A percentile compares a stretch with the other conserved stretches of the same genome.
Conservation (phyloP, 2,888 invertebrate species). For the Cinara cedri region DNA sequence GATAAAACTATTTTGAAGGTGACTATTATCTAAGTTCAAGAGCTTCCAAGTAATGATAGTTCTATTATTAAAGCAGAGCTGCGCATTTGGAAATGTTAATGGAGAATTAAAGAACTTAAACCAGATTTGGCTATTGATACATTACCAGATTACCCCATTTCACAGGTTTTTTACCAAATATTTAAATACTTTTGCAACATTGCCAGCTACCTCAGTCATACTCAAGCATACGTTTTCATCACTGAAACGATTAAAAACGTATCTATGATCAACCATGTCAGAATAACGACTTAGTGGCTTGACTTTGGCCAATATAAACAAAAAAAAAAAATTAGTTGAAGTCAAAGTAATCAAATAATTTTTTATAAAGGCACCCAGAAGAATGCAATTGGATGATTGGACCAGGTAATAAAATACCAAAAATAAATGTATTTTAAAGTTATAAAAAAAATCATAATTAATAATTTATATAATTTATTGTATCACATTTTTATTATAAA, state of each 20-base stretch:
- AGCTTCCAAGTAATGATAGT: neutral
- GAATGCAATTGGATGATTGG: conserved; percentile 6
- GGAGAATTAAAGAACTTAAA: neutral
- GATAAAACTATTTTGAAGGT: too few species aligned
- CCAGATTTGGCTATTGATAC: conserved; percentile 10
- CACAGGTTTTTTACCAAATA: neutral
- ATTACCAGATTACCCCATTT: neutral
- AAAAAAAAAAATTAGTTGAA: neutral
- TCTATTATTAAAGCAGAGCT: too few species aligned
- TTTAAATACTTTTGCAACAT: neutral
- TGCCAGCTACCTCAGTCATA: neutral
- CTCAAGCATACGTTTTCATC: neutral
- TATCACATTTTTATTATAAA: neutral
- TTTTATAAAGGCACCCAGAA: neutral
- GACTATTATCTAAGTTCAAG: too few species aligned
- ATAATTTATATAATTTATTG: neutral
- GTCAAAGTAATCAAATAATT: neutral
- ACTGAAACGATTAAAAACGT: neutral
- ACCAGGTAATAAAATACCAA: neutral
- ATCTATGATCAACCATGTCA: neutral
- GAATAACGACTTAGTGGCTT: neutral
- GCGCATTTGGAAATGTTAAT: neutral
- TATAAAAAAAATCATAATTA: neutral
- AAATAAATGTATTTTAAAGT: neutral
- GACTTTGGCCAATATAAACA: neutral